Evolutionary conservation across 2,113 vertebrate genomes (phyloP), one percentile per base, ranked within the genome.

Genomic region (Murina feae): DNA sequence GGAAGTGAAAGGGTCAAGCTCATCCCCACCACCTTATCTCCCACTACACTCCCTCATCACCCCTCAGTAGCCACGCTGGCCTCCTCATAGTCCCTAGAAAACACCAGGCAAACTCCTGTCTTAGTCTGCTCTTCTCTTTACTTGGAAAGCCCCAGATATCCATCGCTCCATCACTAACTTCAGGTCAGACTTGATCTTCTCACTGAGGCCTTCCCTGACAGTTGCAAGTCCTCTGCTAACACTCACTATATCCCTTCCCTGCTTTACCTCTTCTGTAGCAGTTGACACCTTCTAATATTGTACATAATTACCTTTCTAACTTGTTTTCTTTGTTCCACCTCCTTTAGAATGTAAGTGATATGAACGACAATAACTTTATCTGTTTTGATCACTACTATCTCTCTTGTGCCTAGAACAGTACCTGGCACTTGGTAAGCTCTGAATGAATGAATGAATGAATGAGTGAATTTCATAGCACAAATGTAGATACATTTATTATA

Each of bases 11-110:
- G 44, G 30, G 32, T 14, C 4, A 1, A 17, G 42, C 20, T 89
- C 63, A 55, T 28, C n/a, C 21, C 25, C 17, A 37, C 14, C 28
- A 25, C 12, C 14, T 37, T 47, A 25, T 58, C 74, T 42, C 49
- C 66, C 28, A 13, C 5, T 6, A 1, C 7, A 3, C 32, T 37
- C 9, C 32, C 11, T 60, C 0, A 1, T 6, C 2, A 4, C 4
- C 74, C 49, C 49, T 35, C 16, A 28, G 63, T 3, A n/a, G 47
- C 60, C 60, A 47, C 35, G 0, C 4, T 21, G 66, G 47, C 23
- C 23, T 65, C 49, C 25, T n/a, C 1, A 37, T 0, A n/a, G 47
- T 4, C 80, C 28, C 63, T 42, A 42, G 74, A 74, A 71, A 7
- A 12, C 6, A n/a, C 1, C 37, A 60, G 51, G 37, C 28, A 13